phyloP scores from a whole-genome alignment of 2,797 vertebrate species.

The Melanotaenia boesemani region DNA sequence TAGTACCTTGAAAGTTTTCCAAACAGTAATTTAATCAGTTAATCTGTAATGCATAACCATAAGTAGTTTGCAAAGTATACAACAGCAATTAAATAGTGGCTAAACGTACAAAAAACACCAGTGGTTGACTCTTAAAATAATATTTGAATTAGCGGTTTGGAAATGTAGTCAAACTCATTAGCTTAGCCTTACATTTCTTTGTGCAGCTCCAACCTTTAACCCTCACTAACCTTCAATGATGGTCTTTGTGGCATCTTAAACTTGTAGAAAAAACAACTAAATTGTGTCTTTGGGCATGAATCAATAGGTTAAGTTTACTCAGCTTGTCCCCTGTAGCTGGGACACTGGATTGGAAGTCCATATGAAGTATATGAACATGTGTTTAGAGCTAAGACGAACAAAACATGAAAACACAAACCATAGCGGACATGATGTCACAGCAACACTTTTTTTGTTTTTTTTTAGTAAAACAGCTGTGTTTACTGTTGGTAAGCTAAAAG shows the following conservation, averaged over 20 bases:
- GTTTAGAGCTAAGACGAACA: conserved; percentile 7
- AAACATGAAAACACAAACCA: conserved; percentile 24
- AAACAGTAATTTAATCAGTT: too few species aligned
- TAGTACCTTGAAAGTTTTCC: not conserved
- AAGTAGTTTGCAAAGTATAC: not conserved
- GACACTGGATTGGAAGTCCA: not conserved
- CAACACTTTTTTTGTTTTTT: conserved; percentile 4
- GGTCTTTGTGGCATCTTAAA: too few species aligned
- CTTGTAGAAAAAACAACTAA: not conserved
- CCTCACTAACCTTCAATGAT: too few species aligned
- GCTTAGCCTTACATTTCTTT: too few species aligned
- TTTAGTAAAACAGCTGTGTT: conserved; percentile 27
- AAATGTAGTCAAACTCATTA: too few species aligned
- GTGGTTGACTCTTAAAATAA: not conserved
- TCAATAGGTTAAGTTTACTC: not conserved
- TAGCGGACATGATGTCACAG: conserved; percentile 20
- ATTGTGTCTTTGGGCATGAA: not conserved
- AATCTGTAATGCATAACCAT: not conserved
- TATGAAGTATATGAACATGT: not conserved
- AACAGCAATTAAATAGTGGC: not conserved
- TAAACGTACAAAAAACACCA: not conserved
- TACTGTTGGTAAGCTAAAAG: conserved; percentile 21
- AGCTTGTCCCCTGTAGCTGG: not conserved
- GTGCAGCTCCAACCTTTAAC: too few species aligned
- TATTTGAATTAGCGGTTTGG: not conserved